A percentile compares a stretch with the other conserved stretches of the same genome.
phyloP scores from a whole-genome alignment of 2,113 vertebrate genomes.

The Platysteira castanea region DNA sequence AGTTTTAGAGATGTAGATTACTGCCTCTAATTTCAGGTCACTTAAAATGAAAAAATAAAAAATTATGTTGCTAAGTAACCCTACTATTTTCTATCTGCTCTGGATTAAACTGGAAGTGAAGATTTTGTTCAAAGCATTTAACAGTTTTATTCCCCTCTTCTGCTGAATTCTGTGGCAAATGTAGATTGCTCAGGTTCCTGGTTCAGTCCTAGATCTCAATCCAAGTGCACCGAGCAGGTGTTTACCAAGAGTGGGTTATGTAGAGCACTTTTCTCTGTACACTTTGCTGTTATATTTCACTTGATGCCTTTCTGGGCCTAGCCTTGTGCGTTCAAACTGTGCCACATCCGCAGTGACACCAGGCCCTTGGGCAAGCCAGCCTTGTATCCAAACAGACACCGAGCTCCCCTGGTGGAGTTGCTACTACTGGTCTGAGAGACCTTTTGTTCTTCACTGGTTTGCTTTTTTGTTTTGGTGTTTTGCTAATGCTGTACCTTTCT shows the following conservation, averaged over 20 bases:
- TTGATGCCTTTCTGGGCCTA: neutral
- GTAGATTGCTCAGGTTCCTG: neutral
- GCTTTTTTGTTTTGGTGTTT: neutral
- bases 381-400: neutral
- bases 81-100: neutral
- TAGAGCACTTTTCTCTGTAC: neutral
- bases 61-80: neutral
- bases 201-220: neutral
- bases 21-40: neutral
- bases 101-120: neutral
- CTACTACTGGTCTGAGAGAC: neutral
- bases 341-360: neutral
- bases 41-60: neutral
- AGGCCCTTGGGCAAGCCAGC: neutral
- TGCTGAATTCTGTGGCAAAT: neutral
- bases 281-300: neutral
- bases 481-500: neutral
- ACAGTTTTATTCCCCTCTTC: neutral
- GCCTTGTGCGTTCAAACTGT: neutral
- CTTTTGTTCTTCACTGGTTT: neutral
- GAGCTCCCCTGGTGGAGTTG: neutral
- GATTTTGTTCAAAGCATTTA: neutral
- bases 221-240: fast-evolving
- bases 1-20: neutral
- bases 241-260: neutral